These are phyloP conservation scores for Beroe forskalii DNA, from an alignment of 37 sponge, comb jelly and placozoan species.

Conservation along the genomic window DNA sequence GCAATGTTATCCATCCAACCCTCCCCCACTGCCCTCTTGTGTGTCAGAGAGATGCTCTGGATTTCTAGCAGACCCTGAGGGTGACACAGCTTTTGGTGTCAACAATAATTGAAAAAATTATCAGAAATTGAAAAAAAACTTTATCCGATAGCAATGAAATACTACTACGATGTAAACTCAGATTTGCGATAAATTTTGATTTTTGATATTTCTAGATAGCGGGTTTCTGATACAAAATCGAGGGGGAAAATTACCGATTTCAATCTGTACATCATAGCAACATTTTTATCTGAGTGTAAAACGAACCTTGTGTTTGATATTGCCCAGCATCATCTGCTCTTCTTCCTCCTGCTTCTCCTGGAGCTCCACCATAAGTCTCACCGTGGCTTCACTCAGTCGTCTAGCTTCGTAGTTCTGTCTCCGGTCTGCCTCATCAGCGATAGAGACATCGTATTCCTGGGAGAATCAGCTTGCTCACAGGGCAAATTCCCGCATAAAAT, in stretches of 20 bases:
- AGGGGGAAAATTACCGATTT: too few relatives aligned
- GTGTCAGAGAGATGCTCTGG: slow-evolving; percentile 20
- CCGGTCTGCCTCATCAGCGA: slow-evolving; percentile 17
- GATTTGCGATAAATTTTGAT: too few relatives aligned
- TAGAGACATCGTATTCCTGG: slow-evolving; percentile 38
- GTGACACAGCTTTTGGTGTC: too few relatives aligned
- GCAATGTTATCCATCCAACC: slow-evolving; percentile 65
- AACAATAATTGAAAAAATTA: too few relatives aligned
- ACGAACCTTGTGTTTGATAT: slow-evolving; percentile 52
- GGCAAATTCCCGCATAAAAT: too few relatives aligned
- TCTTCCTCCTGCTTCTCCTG: slow-evolving; percentile 58
- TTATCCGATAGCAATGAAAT: too few relatives aligned
- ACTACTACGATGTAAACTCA: too few relatives aligned
- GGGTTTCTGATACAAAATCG: not conserved
- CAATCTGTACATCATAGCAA: not conserved
- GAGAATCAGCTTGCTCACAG: too few relatives aligned
- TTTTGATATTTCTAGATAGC: not conserved
- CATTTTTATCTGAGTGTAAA: not conserved
- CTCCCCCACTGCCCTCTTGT: slow-evolving; percentile 49
- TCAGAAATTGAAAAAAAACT: too few relatives aligned
- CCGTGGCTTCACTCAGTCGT: not conserved
- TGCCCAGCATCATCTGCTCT: slow-evolving; percentile 14
- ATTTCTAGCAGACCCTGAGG: slow-evolving; percentile 37
- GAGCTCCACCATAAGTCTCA: not conserved
- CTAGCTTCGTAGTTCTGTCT: slow-evolving; percentile 10